A percentile compares a stretch with the other conserved stretches of the same genome.
Conservation (phyloP, 2,888 invertebrate genomes). For the Oasisia sp. region DNA sequence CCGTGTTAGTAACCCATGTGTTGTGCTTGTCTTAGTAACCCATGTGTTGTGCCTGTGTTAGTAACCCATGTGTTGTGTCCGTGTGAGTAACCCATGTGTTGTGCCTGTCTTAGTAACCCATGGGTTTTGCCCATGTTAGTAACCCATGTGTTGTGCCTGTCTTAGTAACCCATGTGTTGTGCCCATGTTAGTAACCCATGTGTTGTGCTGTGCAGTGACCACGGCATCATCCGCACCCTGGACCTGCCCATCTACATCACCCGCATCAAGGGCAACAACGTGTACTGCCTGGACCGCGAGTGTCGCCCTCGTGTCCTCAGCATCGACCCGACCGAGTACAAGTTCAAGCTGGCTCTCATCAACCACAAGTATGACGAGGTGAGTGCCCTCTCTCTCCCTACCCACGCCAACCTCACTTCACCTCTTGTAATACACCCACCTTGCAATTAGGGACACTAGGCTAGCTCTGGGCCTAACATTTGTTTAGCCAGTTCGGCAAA, state of each 20-base stretch:
- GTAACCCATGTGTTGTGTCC: neutral
- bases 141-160: neutral
- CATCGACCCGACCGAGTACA: slow-evolving; percentile 97
- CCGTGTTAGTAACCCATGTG: neutral
- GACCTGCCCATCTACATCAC: slow-evolving; percentile 98
- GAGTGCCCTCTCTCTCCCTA: slow-evolving; percentile 17
- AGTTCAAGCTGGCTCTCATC: slow-evolving; percentile 95
- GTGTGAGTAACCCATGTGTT: neutral
- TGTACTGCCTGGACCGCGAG: slow-evolving; percentile 94
- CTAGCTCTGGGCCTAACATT: too few species aligned
- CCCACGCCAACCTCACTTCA: neutral
- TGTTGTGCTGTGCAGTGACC: slow-evolving; percentile 74
- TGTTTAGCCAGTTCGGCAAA: too few species aligned
- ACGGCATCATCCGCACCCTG: slow-evolving; percentile 96
- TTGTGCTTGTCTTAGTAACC: too few species aligned
- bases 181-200: neutral
- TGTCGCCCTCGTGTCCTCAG: slow-evolving; percentile 88
- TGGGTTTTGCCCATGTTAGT: neutral
- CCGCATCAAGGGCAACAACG: slow-evolving; percentile 83
- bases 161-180: neutral
- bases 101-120: neutral
- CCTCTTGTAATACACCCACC: too few species aligned
- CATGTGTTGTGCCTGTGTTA: neutral
- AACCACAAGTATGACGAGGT: slow-evolving; percentile 75
- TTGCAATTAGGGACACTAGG: too few species aligned